Conservation (phyloP, 2,888 invertebrate species). For the Graphium colonna region DNA sequence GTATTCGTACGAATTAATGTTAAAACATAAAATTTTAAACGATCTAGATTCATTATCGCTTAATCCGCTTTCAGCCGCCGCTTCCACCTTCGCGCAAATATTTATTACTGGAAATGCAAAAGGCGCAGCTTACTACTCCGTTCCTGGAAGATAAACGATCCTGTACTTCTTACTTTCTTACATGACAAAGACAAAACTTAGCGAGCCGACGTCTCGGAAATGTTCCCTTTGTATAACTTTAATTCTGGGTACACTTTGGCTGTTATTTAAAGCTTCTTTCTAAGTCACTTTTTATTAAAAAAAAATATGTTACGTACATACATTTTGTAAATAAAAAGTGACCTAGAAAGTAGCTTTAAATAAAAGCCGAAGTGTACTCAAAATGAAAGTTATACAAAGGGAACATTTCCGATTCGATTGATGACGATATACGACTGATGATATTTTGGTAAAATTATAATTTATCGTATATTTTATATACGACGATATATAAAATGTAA, state of each 20-base stretch:
- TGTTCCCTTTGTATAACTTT: conserved; percentile 52
- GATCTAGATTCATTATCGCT: conserved; percentile 37
- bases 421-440: no score
- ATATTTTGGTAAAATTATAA: no score
- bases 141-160: conserved; percentile 61
- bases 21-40: conserved; percentile 27
- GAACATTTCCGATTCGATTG: conserved; percentile 53
- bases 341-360: conserved; percentile 33
- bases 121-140: conserved; percentile 47
- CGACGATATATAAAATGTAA: no score
- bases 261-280: conserved; percentile 28
- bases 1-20: no score
- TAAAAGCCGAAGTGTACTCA: conserved; percentile 18
- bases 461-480: no score
- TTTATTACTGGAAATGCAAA: conserved; percentile 57
- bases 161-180: conserved; percentile 58
- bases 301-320: no score
- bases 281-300: conserved; percentile 38
- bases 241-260: conserved; percentile 29
- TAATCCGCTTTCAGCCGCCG: conserved; percentile 28
- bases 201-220: conserved; percentile 55
- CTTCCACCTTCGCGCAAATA: conserved; percentile 44
- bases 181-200: conserved; percentile 71
- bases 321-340: conserved; percentile 36
- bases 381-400: conserved; percentile 43